Evolutionary conservation across 2,113 vertebrate genomes (phyloP).

Genomic region (Saccopteryx bilineata): DNA sequence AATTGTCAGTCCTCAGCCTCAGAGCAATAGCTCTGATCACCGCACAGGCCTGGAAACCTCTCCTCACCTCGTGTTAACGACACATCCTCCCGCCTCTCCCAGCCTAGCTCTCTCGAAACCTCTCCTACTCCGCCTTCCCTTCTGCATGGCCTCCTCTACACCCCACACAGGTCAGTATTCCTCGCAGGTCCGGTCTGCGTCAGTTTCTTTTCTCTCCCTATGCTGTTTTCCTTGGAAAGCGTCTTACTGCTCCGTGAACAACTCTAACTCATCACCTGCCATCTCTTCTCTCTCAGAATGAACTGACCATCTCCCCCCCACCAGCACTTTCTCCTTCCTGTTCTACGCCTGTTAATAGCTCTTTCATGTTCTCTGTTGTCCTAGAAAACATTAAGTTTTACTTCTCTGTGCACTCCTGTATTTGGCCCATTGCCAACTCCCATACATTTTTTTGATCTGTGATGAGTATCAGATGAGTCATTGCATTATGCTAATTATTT

Average conservation of each 20-base stretch:
- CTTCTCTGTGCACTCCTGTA: not conserved
- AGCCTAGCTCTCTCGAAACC: not conserved
- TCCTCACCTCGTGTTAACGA: rapidly evolving
- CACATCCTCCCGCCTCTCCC: not conserved
- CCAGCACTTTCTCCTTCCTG: not conserved
- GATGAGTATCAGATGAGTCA: not conserved
- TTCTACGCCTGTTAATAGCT: not conserved
- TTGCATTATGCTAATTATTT: not conserved
- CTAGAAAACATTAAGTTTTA: not conserved
- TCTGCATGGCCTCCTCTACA: not conserved
- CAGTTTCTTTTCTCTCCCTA: not conserved
- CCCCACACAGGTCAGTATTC: not conserved
- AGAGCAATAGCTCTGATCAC: not conserved
- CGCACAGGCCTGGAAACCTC: not conserved
- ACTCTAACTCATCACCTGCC: rapidly evolving
- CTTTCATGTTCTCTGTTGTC: conserved; percentile 48
- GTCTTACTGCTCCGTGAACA: not conserved
- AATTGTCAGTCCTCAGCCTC: not conserved
- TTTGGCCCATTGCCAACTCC: not conserved
- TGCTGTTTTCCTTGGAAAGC: not conserved
- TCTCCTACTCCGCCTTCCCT: too few species aligned
- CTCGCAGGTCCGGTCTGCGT: too few species aligned
- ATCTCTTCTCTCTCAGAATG: not conserved
- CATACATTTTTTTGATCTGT: not conserved
- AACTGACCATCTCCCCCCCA: not conserved